These are phyloP conservation scores for Agapornis canus DNA, from an alignment of 2,797 vertebrate genomes.

Conservation along the genomic window DNA sequence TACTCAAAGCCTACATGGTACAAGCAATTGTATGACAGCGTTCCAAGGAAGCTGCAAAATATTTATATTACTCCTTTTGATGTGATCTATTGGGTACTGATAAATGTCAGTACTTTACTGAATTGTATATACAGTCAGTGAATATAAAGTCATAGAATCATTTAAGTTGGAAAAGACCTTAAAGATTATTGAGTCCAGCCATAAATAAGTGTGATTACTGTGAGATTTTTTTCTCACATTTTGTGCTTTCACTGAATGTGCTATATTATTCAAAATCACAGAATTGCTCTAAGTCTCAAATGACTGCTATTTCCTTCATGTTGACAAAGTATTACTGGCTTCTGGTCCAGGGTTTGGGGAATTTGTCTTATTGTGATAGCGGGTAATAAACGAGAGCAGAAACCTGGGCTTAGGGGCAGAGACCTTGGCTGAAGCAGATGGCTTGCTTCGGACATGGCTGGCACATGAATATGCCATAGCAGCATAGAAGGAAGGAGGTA, in stretches of 20 bases:
- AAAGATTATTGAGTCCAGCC: neutral
- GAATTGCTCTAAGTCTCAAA: neutral
- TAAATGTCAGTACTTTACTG: neutral
- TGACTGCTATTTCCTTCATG: neutral
- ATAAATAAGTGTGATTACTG: neutral
- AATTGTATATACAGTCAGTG: neutral
- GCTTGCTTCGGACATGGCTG: neutral
- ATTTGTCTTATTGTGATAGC: neutral
- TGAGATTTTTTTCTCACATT: neutral
- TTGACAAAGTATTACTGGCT: neutral
- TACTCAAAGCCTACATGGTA: neutral
- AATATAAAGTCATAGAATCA: neutral
- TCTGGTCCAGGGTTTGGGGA: neutral
- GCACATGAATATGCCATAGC: neutral
- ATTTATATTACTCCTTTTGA: neutral
- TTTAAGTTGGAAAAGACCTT: neutral
- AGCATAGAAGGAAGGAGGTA: neutral
- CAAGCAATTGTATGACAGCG: neutral
- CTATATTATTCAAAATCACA: neutral
- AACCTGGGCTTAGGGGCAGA: neutral
- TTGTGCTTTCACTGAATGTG: neutral
- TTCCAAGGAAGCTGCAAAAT: neutral
- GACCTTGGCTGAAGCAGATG: constrained; percentile 3
- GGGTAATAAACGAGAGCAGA: neutral
- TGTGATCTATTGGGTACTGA: neutral